Evolutionary conservation across 2,888 invertebrate species (phyloP).

Genomic region (Phyllotreta cruciferae): DNA sequence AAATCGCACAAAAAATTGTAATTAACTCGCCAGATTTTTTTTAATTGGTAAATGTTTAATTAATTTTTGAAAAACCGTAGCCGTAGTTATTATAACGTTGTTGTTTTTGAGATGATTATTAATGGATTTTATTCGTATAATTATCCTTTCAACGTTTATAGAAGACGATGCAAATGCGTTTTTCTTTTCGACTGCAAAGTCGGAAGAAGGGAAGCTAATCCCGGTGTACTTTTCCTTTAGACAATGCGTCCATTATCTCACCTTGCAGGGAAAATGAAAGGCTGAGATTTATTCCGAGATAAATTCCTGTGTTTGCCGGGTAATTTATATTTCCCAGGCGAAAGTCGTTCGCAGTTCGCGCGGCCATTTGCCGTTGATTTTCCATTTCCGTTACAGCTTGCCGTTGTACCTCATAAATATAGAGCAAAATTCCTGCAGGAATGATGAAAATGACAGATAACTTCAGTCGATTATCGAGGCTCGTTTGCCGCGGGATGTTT

Average conservation of each 20-base stretch:
- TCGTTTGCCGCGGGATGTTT: no score
- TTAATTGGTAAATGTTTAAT: no score
- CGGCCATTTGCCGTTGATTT: slow-evolving; percentile 35
- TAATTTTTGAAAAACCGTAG: no score
- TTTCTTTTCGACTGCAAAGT: neutral
- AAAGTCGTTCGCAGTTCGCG: slow-evolving; percentile 28
- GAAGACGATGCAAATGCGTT: slow-evolving; percentile 1
- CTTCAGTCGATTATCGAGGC: no score
- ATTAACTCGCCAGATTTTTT: no score
- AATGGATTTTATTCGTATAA: no score
- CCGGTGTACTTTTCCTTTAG: slow-evolving; percentile 14
- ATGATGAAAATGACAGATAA: slow-evolving; percentile 5
- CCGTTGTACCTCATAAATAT: slow-evolving; percentile 24
- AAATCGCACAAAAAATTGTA: no score
- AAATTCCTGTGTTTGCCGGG: slow-evolving; percentile 24
- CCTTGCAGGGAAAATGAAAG: slow-evolving; percentile 22
- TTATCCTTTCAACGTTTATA: no score
- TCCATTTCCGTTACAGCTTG: slow-evolving; percentile 21
- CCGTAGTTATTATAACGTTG: no score
- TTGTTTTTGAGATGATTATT: no score
- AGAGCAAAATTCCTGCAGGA: slow-evolving; percentile 10
- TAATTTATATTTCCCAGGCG: slow-evolving; percentile 22
- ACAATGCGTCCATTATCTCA: slow-evolving; percentile 20
- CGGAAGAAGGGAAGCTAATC: slow-evolving; percentile 10
- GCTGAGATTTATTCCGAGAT: slow-evolving; percentile 20